Evolutionary conservation across 2,797 vertebrate species (phyloP).

Genomic region (Sternotherus odoratus): DNA sequence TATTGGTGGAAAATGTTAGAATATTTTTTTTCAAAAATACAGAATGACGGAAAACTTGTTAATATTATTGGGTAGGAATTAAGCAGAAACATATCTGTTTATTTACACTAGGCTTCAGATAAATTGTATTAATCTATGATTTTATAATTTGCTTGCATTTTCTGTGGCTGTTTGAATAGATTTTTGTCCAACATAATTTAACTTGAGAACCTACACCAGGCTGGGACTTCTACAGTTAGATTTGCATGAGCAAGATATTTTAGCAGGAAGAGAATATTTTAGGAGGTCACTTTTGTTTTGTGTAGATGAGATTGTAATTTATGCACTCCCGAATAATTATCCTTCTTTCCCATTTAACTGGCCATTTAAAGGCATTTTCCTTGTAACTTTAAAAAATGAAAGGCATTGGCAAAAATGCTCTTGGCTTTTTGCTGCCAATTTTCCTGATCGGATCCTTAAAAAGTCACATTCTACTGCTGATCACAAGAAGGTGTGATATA

Average conservation of each 20-base stretch:
- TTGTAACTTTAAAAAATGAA: not conserved
- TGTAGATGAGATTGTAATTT: not conserved
- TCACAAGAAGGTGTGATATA: not conserved
- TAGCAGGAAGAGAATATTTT: not conserved
- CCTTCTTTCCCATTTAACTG: not conserved
- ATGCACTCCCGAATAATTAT: not conserved
- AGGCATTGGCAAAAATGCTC: not conserved
- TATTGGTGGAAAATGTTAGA: not conserved
- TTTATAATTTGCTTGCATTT: constrained; percentile 8
- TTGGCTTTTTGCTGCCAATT: fast-evolving
- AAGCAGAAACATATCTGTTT: not conserved
- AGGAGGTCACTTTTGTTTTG: not conserved
- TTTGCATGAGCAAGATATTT: not conserved
- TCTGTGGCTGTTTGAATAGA: not conserved
- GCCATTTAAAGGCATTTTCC: not conserved
- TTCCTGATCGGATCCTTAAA: not conserved
- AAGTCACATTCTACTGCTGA: constrained; percentile 1
- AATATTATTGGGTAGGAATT: not conserved
- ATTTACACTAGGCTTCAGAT: not conserved
- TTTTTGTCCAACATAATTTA: not conserved
- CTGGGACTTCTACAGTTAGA: not conserved
- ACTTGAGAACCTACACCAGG: not conserved
- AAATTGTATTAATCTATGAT: not conserved
- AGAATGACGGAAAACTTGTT: not conserved
- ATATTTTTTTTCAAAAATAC: not conserved